Percentiles rank a stretch among this genome's conserved stretches.
These are phyloP conservation scores for Epizoanthus ramosus DNA, from an alignment of 92 coral and sea anemone genomes.

Conservation along the genomic window DNA sequence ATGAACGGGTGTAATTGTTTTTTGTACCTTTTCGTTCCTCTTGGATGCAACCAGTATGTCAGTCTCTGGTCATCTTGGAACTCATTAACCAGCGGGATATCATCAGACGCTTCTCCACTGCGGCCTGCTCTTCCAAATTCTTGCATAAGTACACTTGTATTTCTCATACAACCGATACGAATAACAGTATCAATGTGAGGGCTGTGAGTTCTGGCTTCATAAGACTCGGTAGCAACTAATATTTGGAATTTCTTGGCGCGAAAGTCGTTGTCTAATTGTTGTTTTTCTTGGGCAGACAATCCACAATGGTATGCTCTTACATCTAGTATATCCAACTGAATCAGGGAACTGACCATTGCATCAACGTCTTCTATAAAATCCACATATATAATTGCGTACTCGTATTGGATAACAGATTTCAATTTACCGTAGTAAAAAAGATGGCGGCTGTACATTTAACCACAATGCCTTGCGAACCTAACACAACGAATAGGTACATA, in stretches of 20 bases:
- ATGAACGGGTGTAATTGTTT: conserved; percentile 34
- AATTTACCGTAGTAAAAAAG: too few species aligned
- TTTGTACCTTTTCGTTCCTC: conserved; percentile 30
- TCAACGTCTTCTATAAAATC: background rate
- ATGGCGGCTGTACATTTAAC: too few species aligned
- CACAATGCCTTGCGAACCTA: too few species aligned
- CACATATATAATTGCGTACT: background rate
- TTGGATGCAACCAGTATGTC: conserved; percentile 24
- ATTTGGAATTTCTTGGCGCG: conserved; percentile 42
- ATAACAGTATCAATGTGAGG: conserved; percentile 48
- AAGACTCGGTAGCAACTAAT: conserved; percentile 55
- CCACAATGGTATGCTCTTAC: conserved; percentile 48
- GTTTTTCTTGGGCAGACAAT: conserved; percentile 26
- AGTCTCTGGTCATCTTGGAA: conserved; percentile 42
- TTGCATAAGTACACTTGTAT: conserved; percentile 38
- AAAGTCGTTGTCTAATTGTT: conserved; percentile 44
- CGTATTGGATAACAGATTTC: background rate
- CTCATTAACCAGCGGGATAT: conserved; percentile 18
- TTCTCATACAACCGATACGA: conserved; percentile 47
- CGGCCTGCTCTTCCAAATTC: conserved; percentile 54
- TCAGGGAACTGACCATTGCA: background rate
- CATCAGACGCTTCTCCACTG: background rate
- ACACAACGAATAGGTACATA: too few species aligned
- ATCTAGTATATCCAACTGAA: background rate
- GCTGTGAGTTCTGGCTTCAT: conserved; percentile 53